Evolutionary conservation across 2,888 invertebrate genomes (phyloP).

Genomic region (Zootermopsis nevadensis): DNA sequence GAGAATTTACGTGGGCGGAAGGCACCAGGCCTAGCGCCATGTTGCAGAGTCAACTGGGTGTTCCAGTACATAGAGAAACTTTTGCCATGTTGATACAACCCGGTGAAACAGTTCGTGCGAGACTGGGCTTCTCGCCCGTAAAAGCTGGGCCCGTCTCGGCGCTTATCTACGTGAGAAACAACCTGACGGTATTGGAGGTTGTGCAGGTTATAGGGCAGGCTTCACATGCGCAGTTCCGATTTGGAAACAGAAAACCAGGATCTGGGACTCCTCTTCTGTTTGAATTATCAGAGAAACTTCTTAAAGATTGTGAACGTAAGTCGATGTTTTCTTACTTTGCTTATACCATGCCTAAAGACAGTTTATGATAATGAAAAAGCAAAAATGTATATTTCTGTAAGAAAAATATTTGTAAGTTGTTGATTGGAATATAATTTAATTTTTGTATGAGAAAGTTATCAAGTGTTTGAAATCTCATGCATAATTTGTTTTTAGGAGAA

Average conservation of each 20-base stretch:
- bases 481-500: constrained; percentile 57
- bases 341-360: not conserved
- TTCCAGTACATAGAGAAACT: constrained; percentile 64
- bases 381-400: too few species aligned
- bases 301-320: constrained; percentile 71
- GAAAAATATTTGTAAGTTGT: too few species aligned
- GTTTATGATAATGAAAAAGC: too few species aligned
- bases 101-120: constrained; percentile 66
- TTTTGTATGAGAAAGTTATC: not conserved
- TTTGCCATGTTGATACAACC: constrained; percentile 71
- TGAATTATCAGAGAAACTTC: constrained; percentile 78
- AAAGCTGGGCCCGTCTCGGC: constrained; percentile 64
- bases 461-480: not conserved
- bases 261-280: constrained; percentile 80
- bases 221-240: constrained; percentile 86
- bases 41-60: constrained; percentile 48
- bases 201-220: constrained; percentile 86
- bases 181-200: constrained; percentile 91
- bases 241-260: constrained; percentile 88
- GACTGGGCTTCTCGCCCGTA: constrained; percentile 65
- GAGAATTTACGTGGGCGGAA: constrained; percentile 42
- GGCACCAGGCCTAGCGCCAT: not conserved
- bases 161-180: constrained; percentile 74
- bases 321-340: constrained; percentile 52
- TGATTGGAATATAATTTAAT: too few species aligned